A percentile compares a stretch with the other conserved stretches of the same genome.
Conservation (phyloP, 2,797 vertebrate species). For the Intellagama lesueurii region DNA sequence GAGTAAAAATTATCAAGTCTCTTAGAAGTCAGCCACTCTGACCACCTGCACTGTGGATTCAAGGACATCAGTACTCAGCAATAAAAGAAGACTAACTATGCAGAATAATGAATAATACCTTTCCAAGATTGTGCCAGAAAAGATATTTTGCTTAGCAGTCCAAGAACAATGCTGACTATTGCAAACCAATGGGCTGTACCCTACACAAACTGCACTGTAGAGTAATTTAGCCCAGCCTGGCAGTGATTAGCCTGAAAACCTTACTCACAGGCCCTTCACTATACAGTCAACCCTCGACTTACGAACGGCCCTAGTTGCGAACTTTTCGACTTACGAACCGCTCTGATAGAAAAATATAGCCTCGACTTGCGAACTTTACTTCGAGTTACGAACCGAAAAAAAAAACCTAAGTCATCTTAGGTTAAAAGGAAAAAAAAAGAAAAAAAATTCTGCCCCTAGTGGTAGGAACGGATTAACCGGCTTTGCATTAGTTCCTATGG, state of each 20-base stretch:
- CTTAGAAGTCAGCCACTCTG: not conserved
- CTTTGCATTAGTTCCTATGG: too few species aligned
- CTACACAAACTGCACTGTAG: not conserved
- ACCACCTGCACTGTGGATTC: constrained; percentile 25
- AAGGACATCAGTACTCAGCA: constrained; percentile 54
- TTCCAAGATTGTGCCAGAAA: not conserved
- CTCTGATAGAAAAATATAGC: too few species aligned
- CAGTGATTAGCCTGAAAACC: not conserved
- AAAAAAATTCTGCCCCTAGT: too few species aligned
- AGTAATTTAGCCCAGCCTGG: not conserved
- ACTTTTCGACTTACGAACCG: too few species aligned
- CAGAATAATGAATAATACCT: constrained; percentile 33
- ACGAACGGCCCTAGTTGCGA: too few species aligned
- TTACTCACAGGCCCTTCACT: not conserved
- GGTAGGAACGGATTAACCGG: too few species aligned
- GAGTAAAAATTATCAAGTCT: not conserved
- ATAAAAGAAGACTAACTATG: constrained; percentile 27
- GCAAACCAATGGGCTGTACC: not conserved
- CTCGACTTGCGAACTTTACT: too few species aligned
- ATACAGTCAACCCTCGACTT: too few species aligned
- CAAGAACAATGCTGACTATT: not conserved
- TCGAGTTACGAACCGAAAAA: too few species aligned
- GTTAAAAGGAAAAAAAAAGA: too few species aligned
- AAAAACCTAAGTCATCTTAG: too few species aligned
- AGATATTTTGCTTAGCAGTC: not conserved